Evolutionary conservation across 2,113 vertebrate species (phyloP).

Genomic region (Dromaius novaehollandiae): DNA sequence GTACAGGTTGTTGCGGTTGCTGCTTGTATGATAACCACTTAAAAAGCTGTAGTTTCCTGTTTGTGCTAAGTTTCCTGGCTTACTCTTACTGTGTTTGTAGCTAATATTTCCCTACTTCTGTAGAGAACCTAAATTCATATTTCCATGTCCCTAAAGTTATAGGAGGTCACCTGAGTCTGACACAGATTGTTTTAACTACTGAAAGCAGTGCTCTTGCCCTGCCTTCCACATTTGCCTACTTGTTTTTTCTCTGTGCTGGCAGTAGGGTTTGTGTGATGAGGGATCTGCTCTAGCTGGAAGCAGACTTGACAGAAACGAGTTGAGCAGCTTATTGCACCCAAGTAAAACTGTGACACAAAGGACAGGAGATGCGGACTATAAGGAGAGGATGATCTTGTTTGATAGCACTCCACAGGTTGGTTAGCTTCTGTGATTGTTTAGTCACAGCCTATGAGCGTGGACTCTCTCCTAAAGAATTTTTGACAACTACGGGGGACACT

Average conservation of each 20-base stretch:
- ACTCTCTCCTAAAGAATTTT: neutral
- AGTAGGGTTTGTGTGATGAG: neutral
- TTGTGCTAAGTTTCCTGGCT: neutral
- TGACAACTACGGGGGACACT: fast-evolving
- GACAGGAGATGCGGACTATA: neutral
- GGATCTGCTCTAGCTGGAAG: neutral
- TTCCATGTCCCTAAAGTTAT: neutral
- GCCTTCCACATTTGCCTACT: neutral
- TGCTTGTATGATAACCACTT: neutral
- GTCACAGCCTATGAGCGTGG: neutral
- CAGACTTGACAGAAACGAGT: neutral
- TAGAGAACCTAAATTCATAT: neutral
- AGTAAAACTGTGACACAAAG: neutral
- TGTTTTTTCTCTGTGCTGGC: neutral
- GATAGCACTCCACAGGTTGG: neutral
- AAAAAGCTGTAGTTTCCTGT: neutral
- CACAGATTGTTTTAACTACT: neutral
- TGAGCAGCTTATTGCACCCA: neutral
- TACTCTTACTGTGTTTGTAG: neutral
- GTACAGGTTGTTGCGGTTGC: neutral
- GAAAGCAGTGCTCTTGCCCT: neutral
- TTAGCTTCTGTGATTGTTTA: neutral
- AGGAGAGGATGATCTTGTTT: neutral
- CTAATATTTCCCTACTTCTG: neutral
- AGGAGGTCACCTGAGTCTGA: neutral